These are phyloP conservation scores for Haemorhous mexicanus DNA, from an alignment of 2,113 vertebrate species.

Conservation along the genomic window DNA sequence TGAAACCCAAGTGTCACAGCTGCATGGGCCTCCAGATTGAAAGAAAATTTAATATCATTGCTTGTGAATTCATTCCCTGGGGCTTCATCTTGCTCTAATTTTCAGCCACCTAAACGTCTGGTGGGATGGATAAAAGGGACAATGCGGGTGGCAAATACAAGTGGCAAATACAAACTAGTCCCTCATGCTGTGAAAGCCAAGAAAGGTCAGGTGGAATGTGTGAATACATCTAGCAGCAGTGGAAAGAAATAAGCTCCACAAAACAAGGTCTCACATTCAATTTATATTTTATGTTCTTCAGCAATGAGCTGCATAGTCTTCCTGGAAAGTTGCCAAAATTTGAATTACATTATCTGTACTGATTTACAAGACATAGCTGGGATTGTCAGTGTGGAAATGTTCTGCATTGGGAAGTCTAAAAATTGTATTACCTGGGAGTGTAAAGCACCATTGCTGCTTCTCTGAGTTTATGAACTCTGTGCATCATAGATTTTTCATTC, in stretches of 20 bases:
- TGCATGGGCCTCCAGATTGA: background rate
- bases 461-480: background rate
- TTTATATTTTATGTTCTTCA: conserved; percentile 40
- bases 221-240: conserved; percentile 2
- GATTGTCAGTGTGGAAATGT: background rate
- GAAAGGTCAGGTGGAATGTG: conserved; percentile 19
- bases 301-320: background rate
- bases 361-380: conserved; percentile 17
- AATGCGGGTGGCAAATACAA: background rate
- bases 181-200: background rate
- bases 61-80: background rate
- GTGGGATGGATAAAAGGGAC: background rate
- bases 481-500: background rate
- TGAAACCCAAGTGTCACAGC: background rate
- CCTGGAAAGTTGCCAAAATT: conserved; percentile 20
- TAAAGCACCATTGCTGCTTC: background rate
- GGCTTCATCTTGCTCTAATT: conserved; percentile 18
- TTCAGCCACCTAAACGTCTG: conserved; percentile 18
- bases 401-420: background rate
- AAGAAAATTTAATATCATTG: background rate
- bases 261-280: conserved; percentile 18
- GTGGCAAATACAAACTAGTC: background rate
- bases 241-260: conserved; percentile 27
- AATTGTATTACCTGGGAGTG: background rate
- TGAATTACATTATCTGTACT: conserved; percentile 29